A percentile compares a stretch with the other conserved stretches of the same genome.
phyloP scores from a whole-genome alignment of 2,113 vertebrate species.

The Genyomyrus donnyi region DNA sequence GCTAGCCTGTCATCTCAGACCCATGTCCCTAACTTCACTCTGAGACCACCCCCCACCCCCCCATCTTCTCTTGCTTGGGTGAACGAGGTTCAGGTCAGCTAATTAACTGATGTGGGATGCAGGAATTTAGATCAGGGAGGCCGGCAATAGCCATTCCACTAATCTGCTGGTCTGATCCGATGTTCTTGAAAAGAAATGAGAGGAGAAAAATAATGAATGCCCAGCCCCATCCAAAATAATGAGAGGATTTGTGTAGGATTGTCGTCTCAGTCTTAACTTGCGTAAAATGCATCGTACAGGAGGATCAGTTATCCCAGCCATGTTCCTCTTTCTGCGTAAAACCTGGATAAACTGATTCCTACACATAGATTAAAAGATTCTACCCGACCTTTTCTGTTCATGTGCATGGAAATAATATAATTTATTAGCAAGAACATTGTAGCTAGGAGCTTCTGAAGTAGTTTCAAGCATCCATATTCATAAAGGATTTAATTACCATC shows the following conservation, averaged over 20 bases:
- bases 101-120: slow-evolving; percentile 30
- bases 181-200: slow-evolving; percentile 35
- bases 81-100: slow-evolving; percentile 31
- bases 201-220: slow-evolving; percentile 34
- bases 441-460: slow-evolving; percentile 28
- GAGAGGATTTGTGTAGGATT: slow-evolving; percentile 12
- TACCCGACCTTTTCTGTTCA: slow-evolving; percentile 45
- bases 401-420: slow-evolving; percentile 37
- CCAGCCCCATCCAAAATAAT: slow-evolving; percentile 29
- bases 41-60: slow-evolving; percentile 29
- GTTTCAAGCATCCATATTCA: slow-evolving; percentile 44
- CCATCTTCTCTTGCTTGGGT: slow-evolving; percentile 28
- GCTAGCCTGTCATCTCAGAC: slow-evolving; percentile 5
- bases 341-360: slow-evolving; percentile 25
- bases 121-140: not conserved
- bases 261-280: slow-evolving; percentile 20
- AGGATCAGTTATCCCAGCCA: not conserved
- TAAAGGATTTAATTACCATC: slow-evolving; percentile 38
- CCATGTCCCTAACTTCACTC: not conserved
- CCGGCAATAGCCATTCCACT: not conserved
- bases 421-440: slow-evolving; percentile 18
- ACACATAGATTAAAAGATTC: slow-evolving; percentile 38
- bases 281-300: not conserved
- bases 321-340: not conserved
- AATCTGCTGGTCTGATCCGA: slow-evolving; percentile 15